Conservation (phyloP, 2,888 invertebrate species). For the Thecocarcelia acutangulata region DNA sequence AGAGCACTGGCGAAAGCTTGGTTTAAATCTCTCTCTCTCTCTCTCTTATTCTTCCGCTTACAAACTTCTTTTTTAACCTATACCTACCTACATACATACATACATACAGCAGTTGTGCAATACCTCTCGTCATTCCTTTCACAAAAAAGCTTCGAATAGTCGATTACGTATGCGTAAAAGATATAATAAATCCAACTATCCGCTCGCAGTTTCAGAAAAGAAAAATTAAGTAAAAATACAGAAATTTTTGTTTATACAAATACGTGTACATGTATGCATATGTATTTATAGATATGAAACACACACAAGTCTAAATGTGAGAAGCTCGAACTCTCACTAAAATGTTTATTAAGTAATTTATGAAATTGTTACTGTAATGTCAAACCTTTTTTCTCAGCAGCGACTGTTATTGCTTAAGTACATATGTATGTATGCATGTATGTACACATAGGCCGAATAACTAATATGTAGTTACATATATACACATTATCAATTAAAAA, state of each 20-base stretch:
- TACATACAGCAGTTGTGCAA: constrained; percentile 44
- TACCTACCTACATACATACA: background rate
- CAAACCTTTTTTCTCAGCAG: constrained; percentile 16
- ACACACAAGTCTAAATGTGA: background rate
- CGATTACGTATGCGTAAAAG: constrained; percentile 67
- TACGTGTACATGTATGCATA: background rate
- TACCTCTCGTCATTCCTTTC: constrained; percentile 63
- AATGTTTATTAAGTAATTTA: constrained; percentile 40
- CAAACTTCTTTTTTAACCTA: constrained; percentile 54
- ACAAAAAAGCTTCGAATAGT: constrained; percentile 62
- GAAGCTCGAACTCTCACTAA: constrained; percentile 27
- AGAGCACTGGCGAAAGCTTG: constrained; percentile 56
- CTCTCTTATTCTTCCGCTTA: constrained; percentile 63
- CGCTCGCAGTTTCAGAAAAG: constrained; percentile 22
- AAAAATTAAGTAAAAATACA: constrained; percentile 18
- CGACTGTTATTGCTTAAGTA: background rate
- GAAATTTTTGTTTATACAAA: background rate
- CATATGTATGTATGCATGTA: background rate
- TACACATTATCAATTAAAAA: background rate
- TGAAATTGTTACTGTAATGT: constrained; percentile 56
- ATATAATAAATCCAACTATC: constrained; percentile 37
- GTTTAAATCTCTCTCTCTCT: constrained; percentile 59
- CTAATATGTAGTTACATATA: background rate
- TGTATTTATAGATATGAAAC: background rate
- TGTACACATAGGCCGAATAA: too few species aligned